These are phyloP conservation scores for Hipposideros larvatus DNA, from an alignment of 2,797 vertebrate species.

Conservation along the genomic window DNA sequence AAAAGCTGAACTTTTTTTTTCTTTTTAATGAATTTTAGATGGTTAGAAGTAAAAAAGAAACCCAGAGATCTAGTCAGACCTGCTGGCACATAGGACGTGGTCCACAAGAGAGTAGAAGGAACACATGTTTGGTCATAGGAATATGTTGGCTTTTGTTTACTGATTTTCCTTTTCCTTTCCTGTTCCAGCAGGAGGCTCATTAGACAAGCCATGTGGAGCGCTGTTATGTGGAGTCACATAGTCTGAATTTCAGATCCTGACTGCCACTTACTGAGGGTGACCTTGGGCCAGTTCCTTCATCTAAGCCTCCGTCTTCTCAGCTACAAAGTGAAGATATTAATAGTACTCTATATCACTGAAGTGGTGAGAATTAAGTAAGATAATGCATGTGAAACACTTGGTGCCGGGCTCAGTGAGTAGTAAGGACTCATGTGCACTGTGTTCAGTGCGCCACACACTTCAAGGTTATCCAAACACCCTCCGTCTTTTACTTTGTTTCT, in stretches of 20 bases:
- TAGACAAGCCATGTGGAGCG: background rate
- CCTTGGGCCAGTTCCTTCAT: background rate
- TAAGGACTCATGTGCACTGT: background rate
- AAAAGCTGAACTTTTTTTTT: slow-evolving; percentile 58
- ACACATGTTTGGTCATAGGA: background rate
- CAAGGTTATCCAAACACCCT: background rate
- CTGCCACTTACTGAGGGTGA: background rate
- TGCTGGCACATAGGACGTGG: too few species aligned
- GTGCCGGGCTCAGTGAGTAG: background rate
- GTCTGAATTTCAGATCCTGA: background rate
- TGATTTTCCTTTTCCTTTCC: background rate
- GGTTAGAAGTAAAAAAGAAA: background rate
- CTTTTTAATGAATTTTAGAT: background rate
- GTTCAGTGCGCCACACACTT: background rate
- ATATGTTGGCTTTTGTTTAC: too few species aligned
- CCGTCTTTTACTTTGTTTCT: background rate
- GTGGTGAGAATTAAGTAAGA: background rate
- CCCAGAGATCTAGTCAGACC: background rate
- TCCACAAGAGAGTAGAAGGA: background rate
- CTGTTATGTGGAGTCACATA: background rate
- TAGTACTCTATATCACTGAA: background rate
- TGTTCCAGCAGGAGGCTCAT: background rate
- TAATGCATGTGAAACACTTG: background rate
- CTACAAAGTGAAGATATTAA: background rate
- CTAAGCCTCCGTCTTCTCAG: background rate